Evolutionary conservation across 2,888 invertebrate genomes (phyloP), one percentile per base, ranked within the genome.

Genomic region (Gastracanthus pulcherrimus): DNA sequence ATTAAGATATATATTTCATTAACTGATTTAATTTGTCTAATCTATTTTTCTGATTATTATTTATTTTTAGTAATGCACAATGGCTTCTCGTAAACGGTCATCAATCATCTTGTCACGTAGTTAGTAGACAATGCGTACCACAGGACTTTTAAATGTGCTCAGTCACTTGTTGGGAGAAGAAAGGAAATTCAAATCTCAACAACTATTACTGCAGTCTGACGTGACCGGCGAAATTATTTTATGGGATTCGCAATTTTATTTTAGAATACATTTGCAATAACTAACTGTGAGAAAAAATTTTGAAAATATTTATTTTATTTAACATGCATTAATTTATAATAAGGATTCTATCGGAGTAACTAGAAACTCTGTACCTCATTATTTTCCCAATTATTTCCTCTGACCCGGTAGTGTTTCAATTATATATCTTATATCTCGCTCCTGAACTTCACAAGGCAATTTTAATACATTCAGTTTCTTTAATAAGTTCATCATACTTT

Each of bases 391-490:
- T 55, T 55, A 55, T 55, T 55, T 55, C 55, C 26, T 26, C 55
- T 55, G 51, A 55, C 55, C 55, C 55, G 55, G 55, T 55, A 26
- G 55, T 55, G 55, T 55, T 55, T 55, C 55, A 55, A 55, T 55
- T 55, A 45, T 45, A 55, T 26, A 55, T n/a, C n/a, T n/a, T n/a
- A n/a, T 0, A 55, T 55, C 55, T 26, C 11, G 55, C 55, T 55
- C 5, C 55, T 55, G 26, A 55, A 55, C 55, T 55, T 55, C 26
- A 3, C n/a, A 3, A 55, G 55, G 55, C 13, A 23, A 55, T 55
- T 55, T 55, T 23, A 55, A 55, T 55, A 23, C 23, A 23, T 26
- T 55, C 55, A 26, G 55, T 55, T 55, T 55, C 55, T 55, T 55
- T 55, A 26, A 55, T 55, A 55, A 55, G 23, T 23, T 55, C 9